A percentile compares a stretch with the other conserved stretches of the same genome.
phyloP scores from a whole-genome alignment of 2,888 invertebrate genomes.

The Unio pictorum region DNA sequence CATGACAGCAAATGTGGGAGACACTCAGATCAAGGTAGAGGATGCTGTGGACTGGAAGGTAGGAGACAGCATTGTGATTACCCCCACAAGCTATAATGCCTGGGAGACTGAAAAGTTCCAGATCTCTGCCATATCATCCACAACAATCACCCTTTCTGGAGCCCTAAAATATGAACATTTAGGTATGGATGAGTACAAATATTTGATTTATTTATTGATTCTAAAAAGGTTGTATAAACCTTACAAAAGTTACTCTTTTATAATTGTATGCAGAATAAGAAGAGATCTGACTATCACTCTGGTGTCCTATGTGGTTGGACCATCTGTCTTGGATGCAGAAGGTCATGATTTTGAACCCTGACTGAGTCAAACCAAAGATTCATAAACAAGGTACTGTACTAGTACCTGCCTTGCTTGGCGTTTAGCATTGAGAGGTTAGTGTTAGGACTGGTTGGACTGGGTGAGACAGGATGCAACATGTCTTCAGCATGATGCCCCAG shows the following conservation, averaged over 20 bases:
- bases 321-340: too few species aligned
- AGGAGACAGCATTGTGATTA: constrained; percentile 59
- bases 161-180: constrained; percentile 54
- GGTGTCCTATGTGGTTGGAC: too few species aligned
- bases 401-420: too few species aligned
- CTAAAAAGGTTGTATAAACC: background rate
- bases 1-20: constrained; percentile 46
- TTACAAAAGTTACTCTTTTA: background rate
- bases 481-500: too few species aligned
- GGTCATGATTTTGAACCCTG: too few species aligned
- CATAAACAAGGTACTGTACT: too few species aligned
- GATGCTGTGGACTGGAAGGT: constrained; percentile 52
- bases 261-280: background rate
- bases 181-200: constrained; percentile 32
- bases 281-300: too few species aligned
- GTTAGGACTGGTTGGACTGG: too few species aligned
- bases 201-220: background rate
- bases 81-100: constrained; percentile 52
- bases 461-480: too few species aligned
- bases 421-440: too few species aligned
- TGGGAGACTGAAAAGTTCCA: constrained; percentile 61
- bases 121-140: constrained; percentile 42
- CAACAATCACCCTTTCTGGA: constrained; percentile 42
- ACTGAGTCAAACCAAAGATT: too few species aligned
- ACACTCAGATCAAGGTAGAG: constrained; percentile 39